These are phyloP conservation scores for Agriopis marginaria DNA, from an alignment of 2,888 invertebrate genomes.

Conservation along the genomic window DNA sequence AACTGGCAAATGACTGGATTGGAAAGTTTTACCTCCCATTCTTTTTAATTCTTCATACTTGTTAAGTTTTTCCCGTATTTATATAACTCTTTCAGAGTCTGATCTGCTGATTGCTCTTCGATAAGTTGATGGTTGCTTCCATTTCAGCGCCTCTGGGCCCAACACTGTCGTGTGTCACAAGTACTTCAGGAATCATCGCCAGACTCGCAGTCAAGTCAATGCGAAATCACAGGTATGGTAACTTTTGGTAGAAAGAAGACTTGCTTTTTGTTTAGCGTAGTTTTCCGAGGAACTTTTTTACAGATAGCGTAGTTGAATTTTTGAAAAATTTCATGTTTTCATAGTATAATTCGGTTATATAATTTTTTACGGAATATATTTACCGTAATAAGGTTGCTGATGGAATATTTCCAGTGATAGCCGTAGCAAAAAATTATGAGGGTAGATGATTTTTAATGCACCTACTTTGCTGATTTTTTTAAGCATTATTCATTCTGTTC, in stretches of 20 bases:
- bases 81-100: neutral
- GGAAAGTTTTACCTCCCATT: neutral
- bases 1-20: neutral
- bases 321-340: no score
- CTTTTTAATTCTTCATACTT: neutral
- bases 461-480: no score
- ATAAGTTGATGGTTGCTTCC: neutral
- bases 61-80: neutral
- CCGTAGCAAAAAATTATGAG: no score
- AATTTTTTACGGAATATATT: no score
- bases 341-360: no score
- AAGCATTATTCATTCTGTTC: no score
- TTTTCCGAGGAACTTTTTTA: no score
- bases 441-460: no score
- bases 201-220: conserved; percentile 70
- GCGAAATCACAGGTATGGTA: conserved; percentile 69
- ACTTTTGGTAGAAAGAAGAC: neutral
- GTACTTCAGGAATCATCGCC: conserved; percentile 71
- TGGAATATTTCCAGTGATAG: no score
- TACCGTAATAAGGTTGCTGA: no score
- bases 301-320: no score
- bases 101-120: neutral
- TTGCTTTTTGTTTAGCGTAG: no score
- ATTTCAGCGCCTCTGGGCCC: conserved; percentile 81
- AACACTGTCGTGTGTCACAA: conserved; percentile 79